Conservation (phyloP, 2,113 vertebrate species). For the Zapornia atra region DNA sequence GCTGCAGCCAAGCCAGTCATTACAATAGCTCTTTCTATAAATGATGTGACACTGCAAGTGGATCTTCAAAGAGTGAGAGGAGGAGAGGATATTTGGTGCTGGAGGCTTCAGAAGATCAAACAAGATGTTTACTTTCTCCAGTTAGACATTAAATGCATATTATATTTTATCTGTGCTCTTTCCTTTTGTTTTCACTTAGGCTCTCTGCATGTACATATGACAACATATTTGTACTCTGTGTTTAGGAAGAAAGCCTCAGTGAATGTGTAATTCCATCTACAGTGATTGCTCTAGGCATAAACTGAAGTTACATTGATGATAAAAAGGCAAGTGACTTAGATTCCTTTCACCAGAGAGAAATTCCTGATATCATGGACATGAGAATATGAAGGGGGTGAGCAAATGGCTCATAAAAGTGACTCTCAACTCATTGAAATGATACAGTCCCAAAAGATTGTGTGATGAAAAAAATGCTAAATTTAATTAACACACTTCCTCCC, state of each 20-base stretch:
- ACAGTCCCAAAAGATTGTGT: not conserved
- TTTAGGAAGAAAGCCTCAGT: not conserved
- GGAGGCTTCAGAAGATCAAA: not conserved
- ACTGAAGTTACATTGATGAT: not conserved
- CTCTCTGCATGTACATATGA: rapidly evolving
- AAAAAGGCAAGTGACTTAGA: not conserved
- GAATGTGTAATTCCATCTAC: not conserved
- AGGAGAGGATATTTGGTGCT: not conserved
- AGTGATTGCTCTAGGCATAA: not conserved
- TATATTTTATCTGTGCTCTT: not conserved
- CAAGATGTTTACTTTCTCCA: not conserved
- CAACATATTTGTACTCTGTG: not conserved
- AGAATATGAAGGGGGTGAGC: not conserved
- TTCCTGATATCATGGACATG: not conserved
- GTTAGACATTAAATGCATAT: not conserved
- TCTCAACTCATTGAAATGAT: not conserved
- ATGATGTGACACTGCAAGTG: not conserved
- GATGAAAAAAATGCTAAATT: not conserved
- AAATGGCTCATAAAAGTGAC: not conserved
- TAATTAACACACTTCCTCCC: not conserved
- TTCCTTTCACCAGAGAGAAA: not conserved
- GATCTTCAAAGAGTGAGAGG: not conserved
- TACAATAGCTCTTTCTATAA: not conserved
- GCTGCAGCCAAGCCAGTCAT: not conserved
- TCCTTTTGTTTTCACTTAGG: not conserved